Conservation (phyloP, 2,888 invertebrate genomes). For the Oxyteleia sp. region DNA sequence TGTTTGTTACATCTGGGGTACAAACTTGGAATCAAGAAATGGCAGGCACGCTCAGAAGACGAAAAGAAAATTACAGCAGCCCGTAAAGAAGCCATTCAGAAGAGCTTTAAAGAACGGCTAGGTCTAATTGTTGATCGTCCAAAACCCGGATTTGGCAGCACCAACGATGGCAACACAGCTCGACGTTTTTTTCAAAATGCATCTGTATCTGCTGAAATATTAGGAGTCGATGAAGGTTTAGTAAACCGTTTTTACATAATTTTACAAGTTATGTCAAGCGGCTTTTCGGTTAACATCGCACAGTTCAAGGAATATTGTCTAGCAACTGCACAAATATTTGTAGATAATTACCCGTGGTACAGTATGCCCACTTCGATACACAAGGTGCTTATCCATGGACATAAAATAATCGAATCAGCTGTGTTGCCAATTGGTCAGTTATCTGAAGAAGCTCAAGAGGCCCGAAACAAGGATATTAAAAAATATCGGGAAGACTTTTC, state of each 20-base stretch:
- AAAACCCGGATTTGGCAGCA: conserved; percentile 42
- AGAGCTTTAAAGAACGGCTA: conserved; percentile 21
- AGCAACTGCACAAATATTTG: conserved; percentile 6
- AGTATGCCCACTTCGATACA: conserved; percentile 29
- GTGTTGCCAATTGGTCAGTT: conserved; percentile 26
- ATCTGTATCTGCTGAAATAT: conserved; percentile 23
- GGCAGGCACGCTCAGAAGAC: conserved; percentile 29
- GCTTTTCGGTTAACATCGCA: neutral
- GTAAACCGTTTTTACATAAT: conserved; percentile 12
- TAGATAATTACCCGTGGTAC: conserved; percentile 24
- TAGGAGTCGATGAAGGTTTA: conserved; percentile 11
- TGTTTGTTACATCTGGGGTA: conserved; percentile 54
- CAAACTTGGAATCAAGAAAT: conserved; percentile 27
- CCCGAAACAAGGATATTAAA: conserved; percentile 20
- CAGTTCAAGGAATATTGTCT: conserved; percentile 7
- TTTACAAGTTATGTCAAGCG: conserved; percentile 15
- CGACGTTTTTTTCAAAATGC: conserved; percentile 48
- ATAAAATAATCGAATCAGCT: conserved; percentile 5
- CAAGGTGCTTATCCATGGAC: conserved; percentile 29
- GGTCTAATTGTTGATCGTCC: conserved; percentile 29
- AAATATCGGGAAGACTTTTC: conserved; percentile 5
- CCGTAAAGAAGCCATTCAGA: conserved; percentile 28
- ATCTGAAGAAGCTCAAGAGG: too few species aligned
- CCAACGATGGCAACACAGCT: conserved; percentile 36
- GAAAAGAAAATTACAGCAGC: conserved; percentile 11